Base-by-base conservation (phyloP, 2,797 vertebrate species). In the Poecilia picta region DNA sequence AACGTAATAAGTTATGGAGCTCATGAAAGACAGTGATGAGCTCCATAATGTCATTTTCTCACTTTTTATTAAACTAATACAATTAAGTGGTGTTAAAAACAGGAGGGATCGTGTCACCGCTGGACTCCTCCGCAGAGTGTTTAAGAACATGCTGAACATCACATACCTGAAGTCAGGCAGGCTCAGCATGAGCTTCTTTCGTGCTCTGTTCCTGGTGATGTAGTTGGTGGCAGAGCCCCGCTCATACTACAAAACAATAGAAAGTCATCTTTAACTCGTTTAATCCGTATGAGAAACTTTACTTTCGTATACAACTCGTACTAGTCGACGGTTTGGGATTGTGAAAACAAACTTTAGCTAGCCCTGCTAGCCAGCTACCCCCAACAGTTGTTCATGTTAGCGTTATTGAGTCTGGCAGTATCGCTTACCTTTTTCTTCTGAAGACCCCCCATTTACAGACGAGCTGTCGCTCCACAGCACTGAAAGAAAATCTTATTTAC, bases 101-200 rank as follows among this genome's bases (percentile, higher is more conserved):
- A n/a, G 12, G n/a, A 45, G 8, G 39, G 41, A 45, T 71, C 5
- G n/a, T 6, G 41, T n/a, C 36, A 68, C 64, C 41, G 64, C 36
- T 20, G 33, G 20, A 10, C 33, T 20, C 33, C 62, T 2, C 8
- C 31, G 33, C 18, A 12, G 1, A 43, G 11, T 15, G 23, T 71
- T 45, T 15, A 25, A 41, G 31, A 41, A 45, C 41, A 28, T 28
- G 25, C 6, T n/a, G 68, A 31, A 59, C 1, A 71, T 6, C 3
- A 31, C 41, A 11, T 16, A 99, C 98, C 98, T 98, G 95, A 99
- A 99, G 80, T 99, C 98, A 0, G 98, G 94, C 43, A 99, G 94
- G 87, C 97, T 98, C 85, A 99, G 94, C 83, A 96, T 95, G n/a
- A 99, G 93, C 90, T 98, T 99, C 96, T 98, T 99, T 20, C 98